Percentiles rank a stretch among this genome's conserved stretches.
Conservation (phyloP, 2,888 invertebrate species). For the Hanleya hanleyi region DNA sequence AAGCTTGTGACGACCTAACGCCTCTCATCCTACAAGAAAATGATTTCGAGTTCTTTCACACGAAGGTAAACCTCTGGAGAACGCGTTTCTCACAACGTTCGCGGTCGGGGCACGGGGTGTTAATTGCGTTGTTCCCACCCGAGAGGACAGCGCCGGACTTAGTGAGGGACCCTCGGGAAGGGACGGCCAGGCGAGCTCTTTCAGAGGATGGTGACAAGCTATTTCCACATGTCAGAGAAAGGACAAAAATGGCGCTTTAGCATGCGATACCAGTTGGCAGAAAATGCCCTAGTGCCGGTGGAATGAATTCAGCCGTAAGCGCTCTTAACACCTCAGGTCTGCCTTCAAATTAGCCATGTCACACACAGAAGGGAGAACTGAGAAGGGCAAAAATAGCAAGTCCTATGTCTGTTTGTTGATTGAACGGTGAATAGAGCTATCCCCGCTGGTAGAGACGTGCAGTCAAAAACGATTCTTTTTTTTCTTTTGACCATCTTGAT, state of each 20-base stretch:
- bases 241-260: conserved; percentile 10
- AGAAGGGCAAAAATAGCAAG: background rate
- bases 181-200: background rate
- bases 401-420: background rate
- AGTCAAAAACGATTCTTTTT: no score
- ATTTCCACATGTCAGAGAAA: conserved; percentile 10
- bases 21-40: background rate
- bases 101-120: conserved; percentile 5
- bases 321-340: conserved; percentile 3
- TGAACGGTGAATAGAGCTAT: background rate
- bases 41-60: conserved; percentile 11
- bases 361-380: background rate
- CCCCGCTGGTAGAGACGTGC: background rate
- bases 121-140: conserved; percentile 9
- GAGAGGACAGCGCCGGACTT: background rate
- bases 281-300: background rate
- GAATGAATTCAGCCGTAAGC: conserved; percentile 9
- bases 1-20: conserved; percentile 1
- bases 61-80: conserved; percentile 2
- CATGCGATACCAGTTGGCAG: conserved; percentile 1
- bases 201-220: conserved; percentile 6
- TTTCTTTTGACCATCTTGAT: no score
- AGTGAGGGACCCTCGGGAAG: background rate
- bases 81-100: background rate
- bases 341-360: conserved; percentile 6